Evolutionary conservation across 2,797 vertebrate genomes (phyloP).

Genomic region (Diplodus sargus): DNA sequence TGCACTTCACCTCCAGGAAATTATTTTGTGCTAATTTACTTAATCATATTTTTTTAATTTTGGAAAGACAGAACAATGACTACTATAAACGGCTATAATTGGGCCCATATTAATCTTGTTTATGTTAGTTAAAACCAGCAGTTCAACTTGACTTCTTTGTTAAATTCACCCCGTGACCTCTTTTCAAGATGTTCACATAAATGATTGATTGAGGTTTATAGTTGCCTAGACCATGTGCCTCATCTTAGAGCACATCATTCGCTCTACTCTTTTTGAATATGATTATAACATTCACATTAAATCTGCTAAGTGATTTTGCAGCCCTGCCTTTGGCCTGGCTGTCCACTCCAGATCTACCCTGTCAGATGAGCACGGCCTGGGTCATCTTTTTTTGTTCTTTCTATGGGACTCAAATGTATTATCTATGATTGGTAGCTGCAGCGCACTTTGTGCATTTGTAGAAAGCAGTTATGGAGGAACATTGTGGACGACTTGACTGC

Average conservation of each 20-base stretch:
- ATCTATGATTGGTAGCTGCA: conserved; percentile 63
- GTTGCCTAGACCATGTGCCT: conserved; percentile 30
- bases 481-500: conserved; percentile 69
- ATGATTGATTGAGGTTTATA: conserved; percentile 59
- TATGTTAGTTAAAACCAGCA: conserved; percentile 15
- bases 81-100: conserved; percentile 24
- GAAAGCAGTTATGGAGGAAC: conserved; percentile 65
- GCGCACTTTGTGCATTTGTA: conserved; percentile 68
- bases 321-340: conserved; percentile 37
- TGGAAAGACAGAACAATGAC: background rate
- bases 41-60: conserved; percentile 44
- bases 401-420: conserved; percentile 58
- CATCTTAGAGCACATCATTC: conserved; percentile 43
- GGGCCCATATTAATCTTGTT: conserved; percentile 25
- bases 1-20: background rate
- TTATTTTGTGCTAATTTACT: conserved; percentile 26
- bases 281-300: conserved; percentile 46
- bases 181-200: conserved; percentile 66
- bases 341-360: conserved; percentile 28
- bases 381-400: conserved; percentile 60
- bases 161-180: conserved; percentile 46
- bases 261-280: conserved; percentile 40
- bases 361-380: conserved; percentile 42
- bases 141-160: conserved; percentile 43
- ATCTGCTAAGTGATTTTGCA: conserved; percentile 38